These are phyloP conservation scores for Paralinhomoeus sp. DNA, from an alignment of 2,888 invertebrate genomes.

Conservation along the genomic window DNA sequence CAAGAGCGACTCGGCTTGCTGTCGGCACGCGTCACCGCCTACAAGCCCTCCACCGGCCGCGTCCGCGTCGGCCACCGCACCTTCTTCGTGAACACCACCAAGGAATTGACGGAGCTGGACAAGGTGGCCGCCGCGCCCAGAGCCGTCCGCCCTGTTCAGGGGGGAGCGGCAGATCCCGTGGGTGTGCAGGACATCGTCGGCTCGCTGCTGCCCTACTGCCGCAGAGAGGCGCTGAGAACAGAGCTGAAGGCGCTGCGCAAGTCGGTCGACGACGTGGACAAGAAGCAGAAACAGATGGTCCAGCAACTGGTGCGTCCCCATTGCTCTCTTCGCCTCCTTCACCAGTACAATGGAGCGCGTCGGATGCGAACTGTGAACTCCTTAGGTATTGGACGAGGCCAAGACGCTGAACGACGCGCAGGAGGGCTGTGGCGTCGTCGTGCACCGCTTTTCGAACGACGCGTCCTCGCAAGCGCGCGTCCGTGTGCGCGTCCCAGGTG, in stretches of 20 bases:
- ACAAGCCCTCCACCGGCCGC: constrained; percentile 33
- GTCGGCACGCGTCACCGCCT: not conserved
- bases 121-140: constrained; percentile 32
- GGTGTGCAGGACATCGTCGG: constrained; percentile 54
- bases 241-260: constrained; percentile 63
- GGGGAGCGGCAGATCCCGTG: too few species aligned
- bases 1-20: constrained; percentile 9
- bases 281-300: constrained; percentile 30
- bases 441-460: constrained; percentile 55
- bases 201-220: constrained; percentile 72
- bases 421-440: constrained; percentile 51
- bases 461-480: constrained; percentile 75
- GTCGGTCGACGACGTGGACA: constrained; percentile 65
- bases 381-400: constrained; percentile 48
- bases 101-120: constrained; percentile 35
- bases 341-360: too few species aligned
- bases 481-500: too few species aligned
- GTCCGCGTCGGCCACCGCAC: too few species aligned
- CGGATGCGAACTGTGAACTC: too few species aligned
- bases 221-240: constrained; percentile 54
- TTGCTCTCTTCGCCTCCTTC: too few species aligned
- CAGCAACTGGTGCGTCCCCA: not conserved
- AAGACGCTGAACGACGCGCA: constrained; percentile 3
- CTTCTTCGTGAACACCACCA: too few species aligned
- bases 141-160: too few species aligned